Evolutionary conservation across 2,113 vertebrate genomes (phyloP), one percentile per base, ranked within the genome.

Genomic region (Thryonomys swinderianus): DNA sequence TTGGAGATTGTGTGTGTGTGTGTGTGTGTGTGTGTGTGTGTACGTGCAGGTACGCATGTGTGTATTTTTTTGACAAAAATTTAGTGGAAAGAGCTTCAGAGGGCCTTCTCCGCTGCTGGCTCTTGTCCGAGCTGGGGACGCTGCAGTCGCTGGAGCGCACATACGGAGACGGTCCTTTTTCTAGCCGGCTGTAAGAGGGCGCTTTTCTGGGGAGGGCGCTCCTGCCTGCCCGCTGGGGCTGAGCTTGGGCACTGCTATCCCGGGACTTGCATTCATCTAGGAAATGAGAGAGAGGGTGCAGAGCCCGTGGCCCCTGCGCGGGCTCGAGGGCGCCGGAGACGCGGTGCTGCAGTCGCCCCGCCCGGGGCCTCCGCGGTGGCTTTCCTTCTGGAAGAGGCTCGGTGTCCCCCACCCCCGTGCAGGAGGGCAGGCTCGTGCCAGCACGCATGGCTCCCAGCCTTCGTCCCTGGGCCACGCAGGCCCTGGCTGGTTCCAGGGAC

Each of bases 131-230:
- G 11, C 37, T 17, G 23, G 55, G 71, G 27, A 88, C 2, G 5
- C 12, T 11, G 66, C 30, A 61, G 32, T 5, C n/a, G 69, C 8
- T 3, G 0, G 27, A 0, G 32, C 55, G 71, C 59, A 0, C 4
- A 0, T 23, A 4, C 32, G 18, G 27, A 78, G 53, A 34, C 6
- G 1, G 7, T 45, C 34, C 27, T 5, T 20, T 30, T 8, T 51
- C 59, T 53, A 51, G 12, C 0, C 40, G n/a, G 17, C 45, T 79
- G 25, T 66, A 32, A 45, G 13, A 12, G 20, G 30, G 37, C 27
- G 0, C 17, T 12, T 66, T 64, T 53, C 55, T 53, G 7, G 53
- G 40, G 11, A 0, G 1, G 61, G 48, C 0, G 0, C n/a, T 62
- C 85, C 61, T 5, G n/a, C 61, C 5, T 13, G 1, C 32, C 51